Percentiles rank a stretch among this genome's conserved stretches.
phyloP scores from a whole-genome alignment of 2,797 vertebrate species.

The Molossus alvarezi region DNA sequence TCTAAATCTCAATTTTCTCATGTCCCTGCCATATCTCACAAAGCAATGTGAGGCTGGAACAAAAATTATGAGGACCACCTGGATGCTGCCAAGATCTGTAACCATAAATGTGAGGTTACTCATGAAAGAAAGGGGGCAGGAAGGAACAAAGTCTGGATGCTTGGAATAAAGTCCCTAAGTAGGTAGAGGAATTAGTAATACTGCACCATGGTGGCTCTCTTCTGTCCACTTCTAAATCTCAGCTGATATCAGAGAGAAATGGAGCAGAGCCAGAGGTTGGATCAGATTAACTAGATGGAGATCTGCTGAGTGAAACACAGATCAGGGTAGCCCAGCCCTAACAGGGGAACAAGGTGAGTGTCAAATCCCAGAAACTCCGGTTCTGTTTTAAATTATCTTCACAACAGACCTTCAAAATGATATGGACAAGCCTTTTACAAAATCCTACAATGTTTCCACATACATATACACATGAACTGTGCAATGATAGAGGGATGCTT shows the following conservation, averaged over 20 bases:
- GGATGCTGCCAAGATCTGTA: neutral
- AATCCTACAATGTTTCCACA: slow-evolving; percentile 8
- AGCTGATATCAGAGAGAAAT: neutral
- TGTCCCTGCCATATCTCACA: neutral
- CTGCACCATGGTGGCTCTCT: neutral
- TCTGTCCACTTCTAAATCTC: neutral
- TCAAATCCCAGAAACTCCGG: neutral
- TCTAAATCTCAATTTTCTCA: neutral
- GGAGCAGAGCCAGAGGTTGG: neutral
- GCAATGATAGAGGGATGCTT: neutral
- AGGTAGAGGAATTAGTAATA: neutral
- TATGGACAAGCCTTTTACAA: neutral
- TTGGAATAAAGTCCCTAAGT: neutral
- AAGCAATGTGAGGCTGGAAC: neutral
- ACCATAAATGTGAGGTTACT: neutral
- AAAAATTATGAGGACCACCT: neutral
- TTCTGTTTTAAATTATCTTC: slow-evolving; percentile 25
- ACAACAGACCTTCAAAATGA: neutral
- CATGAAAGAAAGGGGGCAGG: neutral
- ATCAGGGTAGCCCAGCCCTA: neutral
- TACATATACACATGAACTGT: neutral
- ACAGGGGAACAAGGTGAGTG: neutral
- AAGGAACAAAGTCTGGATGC: neutral
- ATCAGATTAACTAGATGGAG: neutral
- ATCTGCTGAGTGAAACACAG: neutral